Evolutionary conservation across 2,113 vertebrate genomes (phyloP), one percentile per base, ranked within the genome.

Genomic region (Vulpes vulpes): DNA sequence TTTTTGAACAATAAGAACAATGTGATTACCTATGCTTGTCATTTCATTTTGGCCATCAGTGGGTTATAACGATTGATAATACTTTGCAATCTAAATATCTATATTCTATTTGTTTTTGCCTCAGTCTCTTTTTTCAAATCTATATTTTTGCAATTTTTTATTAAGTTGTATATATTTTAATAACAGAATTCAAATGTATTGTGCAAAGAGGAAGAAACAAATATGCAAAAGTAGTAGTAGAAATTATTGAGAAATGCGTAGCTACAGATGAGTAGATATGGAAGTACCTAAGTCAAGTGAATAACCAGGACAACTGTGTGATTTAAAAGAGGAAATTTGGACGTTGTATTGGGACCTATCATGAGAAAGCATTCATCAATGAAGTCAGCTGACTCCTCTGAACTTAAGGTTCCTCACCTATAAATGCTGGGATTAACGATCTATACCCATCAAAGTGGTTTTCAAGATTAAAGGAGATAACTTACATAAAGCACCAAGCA

Each of bases 121-220:
- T 91, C 4, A 78, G n/a, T 88, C 83, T 88, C 67, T 97, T 76
- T 67, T 59, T 95, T 82, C 89, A 93, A 60, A 74, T 73, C 32
- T 57, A 76, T 5, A 32, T 69, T 90, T 97, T 49, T 53, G 14
- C n/a, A 55, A 4, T 16, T 49, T 69, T 81, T 57, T 71, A 89
- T 93, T 95, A 23, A 80, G 53, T 69, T 64, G 0, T 23, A 35
- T 71, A 57, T 74, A 95, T 86, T 38, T 74, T 79, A 69, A 51
- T 71, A 64, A 79, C 25, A 38, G 51, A 17, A 62, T 53, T 92
- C 73, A 82, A 95, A 87, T 76, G 92, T 4, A 55, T 32, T 93
- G 11, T 69, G 15, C 38, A 93, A 81, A 67, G 14, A 60, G 20
- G 27, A 81, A 64, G 5, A 84, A 32, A 85, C 83, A 83, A 64